phyloP scores from a whole-genome alignment of 2,113 vertebrate genomes.

The Lynx canadensis region DNA sequence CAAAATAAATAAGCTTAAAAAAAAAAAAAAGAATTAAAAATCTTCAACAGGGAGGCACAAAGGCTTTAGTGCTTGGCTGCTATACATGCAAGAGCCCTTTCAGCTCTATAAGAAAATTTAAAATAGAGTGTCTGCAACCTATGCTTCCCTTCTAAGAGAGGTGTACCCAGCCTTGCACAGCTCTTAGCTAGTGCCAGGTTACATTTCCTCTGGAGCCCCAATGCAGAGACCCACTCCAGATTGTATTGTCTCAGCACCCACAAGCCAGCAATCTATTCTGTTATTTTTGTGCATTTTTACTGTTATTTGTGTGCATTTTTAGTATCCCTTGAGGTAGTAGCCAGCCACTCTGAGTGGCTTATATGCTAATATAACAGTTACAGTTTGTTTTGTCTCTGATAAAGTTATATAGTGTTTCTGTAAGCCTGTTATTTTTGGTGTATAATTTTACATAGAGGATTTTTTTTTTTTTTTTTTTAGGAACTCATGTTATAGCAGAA shows the following conservation, averaged over 20 bases:
- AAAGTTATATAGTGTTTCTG: neutral
- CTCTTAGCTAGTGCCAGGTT: neutral
- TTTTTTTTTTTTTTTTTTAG: neutral
- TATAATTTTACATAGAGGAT: neutral
- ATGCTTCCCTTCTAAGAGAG: neutral
- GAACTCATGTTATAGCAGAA: neutral
- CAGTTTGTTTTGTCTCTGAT: neutral
- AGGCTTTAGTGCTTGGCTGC: neutral
- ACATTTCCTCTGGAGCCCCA: neutral
- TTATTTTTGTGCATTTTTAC: neutral
- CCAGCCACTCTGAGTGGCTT: neutral
- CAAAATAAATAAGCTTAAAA: too few relatives aligned
- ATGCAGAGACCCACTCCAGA: neutral
- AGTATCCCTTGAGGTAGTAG: neutral
- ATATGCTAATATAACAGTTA: neutral
- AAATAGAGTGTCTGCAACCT: neutral
- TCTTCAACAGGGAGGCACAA: neutral
- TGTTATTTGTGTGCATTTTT: neutral
- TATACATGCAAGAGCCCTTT: neutral
- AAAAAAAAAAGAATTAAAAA: neutral
- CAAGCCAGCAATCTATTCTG: neutral
- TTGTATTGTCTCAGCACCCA: neutral
- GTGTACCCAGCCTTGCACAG: neutral
- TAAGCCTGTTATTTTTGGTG: neutral
- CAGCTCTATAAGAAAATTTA: neutral